Conservation (phyloP, 2,888 invertebrate genomes). For the Spilarctia lutea region DNA sequence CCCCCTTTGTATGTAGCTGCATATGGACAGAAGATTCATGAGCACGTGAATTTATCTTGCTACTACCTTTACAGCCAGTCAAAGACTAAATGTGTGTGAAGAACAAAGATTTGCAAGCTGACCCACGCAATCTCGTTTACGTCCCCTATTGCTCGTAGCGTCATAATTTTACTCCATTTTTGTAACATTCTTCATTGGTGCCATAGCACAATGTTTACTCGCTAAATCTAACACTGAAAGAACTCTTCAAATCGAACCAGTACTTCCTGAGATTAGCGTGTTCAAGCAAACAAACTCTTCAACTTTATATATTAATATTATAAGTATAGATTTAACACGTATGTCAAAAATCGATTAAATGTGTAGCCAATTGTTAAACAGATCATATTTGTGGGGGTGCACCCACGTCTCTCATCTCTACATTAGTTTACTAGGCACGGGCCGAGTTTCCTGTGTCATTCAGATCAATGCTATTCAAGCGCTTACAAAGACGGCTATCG, state of each 20-base stretch:
- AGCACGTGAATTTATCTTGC: conserved; percentile 23
- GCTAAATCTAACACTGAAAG: no score
- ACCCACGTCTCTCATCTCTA: conserved; percentile 81
- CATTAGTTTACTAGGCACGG: conserved; percentile 81
- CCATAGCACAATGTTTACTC: no score
- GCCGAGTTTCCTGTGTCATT: conserved; percentile 79
- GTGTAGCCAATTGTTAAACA: conserved; percentile 70
- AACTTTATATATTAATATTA: no score
- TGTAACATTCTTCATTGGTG: no score
- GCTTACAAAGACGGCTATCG: conserved; percentile 68
- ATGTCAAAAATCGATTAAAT: conserved; percentile 53
- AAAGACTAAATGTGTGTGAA: not conserved
- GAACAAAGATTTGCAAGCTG: no score
- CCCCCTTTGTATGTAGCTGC: conserved; percentile 22
- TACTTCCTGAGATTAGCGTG: no score
- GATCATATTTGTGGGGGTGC: conserved; percentile 77
- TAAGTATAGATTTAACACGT: conserved; percentile 31
- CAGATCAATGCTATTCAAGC: conserved; percentile 69
- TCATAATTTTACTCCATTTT: no score
- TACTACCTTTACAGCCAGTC: not conserved
- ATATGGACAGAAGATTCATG: conserved; percentile 27
- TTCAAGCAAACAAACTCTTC: no score
- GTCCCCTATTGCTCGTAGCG: no score
- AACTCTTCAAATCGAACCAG: no score
- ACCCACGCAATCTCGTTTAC: no score